Conservation (phyloP, 2,113 vertebrate species). For the Nibea coibor region DNA sequence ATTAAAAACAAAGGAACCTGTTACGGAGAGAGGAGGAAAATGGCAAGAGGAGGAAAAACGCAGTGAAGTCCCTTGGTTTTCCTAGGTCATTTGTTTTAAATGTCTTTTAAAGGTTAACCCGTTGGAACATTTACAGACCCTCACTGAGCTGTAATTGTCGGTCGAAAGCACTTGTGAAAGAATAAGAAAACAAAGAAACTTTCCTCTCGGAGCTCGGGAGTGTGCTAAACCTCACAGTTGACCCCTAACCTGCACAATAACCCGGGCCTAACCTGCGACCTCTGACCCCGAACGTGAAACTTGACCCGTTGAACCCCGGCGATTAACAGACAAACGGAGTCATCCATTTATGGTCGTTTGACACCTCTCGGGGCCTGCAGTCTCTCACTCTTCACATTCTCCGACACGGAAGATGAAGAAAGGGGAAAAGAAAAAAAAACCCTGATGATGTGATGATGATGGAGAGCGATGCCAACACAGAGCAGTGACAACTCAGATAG, state of each 20-base stretch:
- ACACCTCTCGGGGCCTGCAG: slow-evolving; percentile 60
- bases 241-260: slow-evolving; percentile 41
- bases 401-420: slow-evolving; percentile 37
- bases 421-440: not conserved
- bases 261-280: slow-evolving; percentile 56
- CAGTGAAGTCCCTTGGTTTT: slow-evolving; percentile 48
- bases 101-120: slow-evolving; percentile 81
- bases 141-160: slow-evolving; percentile 57
- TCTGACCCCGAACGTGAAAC: slow-evolving; percentile 66
- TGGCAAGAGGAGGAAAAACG: slow-evolving; percentile 43
- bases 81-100: slow-evolving; percentile 76
- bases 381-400: slow-evolving; percentile 61
- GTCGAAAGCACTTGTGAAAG: slow-evolving; percentile 52
- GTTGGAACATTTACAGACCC: slow-evolving; percentile 77
- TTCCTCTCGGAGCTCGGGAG: slow-evolving; percentile 24
- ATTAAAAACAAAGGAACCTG: slow-evolving; percentile 30
- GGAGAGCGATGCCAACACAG: slow-evolving; percentile 46
- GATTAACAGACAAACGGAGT: slow-evolving; percentile 64
- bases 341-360: slow-evolving; percentile 70
- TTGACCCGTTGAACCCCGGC: slow-evolving; percentile 53
- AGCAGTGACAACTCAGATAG: slow-evolving; percentile 55
- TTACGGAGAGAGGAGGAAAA: slow-evolving; percentile 31
- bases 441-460: slow-evolving; percentile 43
- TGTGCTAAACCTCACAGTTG: slow-evolving; percentile 57
- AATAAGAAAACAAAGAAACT: slow-evolving; percentile 37